Evolutionary conservation across 2,888 invertebrate genomes (phyloP).

Genomic region (Heliconius erato): DNA sequence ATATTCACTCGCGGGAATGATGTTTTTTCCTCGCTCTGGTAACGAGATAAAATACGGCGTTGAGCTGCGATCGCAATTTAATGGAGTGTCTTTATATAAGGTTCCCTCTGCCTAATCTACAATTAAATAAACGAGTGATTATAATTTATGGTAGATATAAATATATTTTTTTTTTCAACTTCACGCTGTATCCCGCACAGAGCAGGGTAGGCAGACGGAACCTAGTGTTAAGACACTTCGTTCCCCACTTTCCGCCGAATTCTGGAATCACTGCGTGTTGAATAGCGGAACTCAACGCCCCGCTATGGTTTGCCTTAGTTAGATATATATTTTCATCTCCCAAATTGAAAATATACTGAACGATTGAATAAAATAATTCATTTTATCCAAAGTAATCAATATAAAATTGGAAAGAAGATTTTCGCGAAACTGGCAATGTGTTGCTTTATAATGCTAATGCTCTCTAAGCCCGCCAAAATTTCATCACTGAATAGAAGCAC

Average conservation of each 20-base stretch:
- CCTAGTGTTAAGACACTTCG: no score
- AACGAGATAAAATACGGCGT: not conserved
- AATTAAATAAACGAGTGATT: no score
- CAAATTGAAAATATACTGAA: not conserved
- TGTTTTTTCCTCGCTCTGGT: not conserved
- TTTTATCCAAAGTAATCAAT: slow-evolving; percentile 4
- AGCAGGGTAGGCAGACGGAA: no score
- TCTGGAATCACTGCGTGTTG: no score
- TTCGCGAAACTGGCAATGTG: slow-evolving; percentile 23
- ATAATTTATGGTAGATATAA: no score
- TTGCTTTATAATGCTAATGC: slow-evolving; percentile 46
- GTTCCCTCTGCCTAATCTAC: not conserved
- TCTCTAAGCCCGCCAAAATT: slow-evolving; percentile 33
- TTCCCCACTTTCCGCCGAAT: no score
- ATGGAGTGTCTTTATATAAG: not conserved
- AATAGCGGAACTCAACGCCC: no score
- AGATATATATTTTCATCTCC: not conserved
- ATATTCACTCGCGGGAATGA: not conserved
- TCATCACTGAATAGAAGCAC: slow-evolving; percentile 39
- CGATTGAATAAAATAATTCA: not conserved
- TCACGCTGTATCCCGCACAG: no score
- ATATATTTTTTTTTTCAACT: no score
- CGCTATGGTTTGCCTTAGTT: not conserved
- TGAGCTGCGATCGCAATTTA: not conserved
- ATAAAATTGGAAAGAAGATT: slow-evolving; percentile 9